Evolutionary conservation across 2,797 vertebrate genomes (phyloP).

Genomic region (Spondyliosoma cantharus): DNA sequence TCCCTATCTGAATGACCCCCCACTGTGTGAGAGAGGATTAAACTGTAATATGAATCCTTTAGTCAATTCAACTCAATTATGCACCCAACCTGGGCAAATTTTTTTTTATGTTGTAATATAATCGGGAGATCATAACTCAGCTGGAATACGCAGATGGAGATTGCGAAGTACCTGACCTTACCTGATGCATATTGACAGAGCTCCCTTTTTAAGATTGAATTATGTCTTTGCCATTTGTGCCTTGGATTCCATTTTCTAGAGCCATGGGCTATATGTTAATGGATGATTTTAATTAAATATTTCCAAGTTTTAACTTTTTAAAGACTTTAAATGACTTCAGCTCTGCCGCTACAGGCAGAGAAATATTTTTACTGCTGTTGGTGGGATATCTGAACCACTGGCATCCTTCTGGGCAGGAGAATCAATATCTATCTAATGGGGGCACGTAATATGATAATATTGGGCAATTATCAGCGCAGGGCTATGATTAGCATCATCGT

Average conservation of each 20-base stretch:
- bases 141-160: slow-evolving; percentile 69
- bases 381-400: slow-evolving; percentile 57
- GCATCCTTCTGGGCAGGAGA: slow-evolving; percentile 54
- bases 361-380: slow-evolving; percentile 51
- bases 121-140: slow-evolving; percentile 76
- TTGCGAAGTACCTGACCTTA: slow-evolving; percentile 75
- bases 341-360: slow-evolving; percentile 47
- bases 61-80: slow-evolving; percentile 70
- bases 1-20: slow-evolving; percentile 57
- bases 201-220: slow-evolving; percentile 74
- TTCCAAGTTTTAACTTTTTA: slow-evolving; percentile 69
- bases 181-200: slow-evolving; percentile 73
- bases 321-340: slow-evolving; percentile 69
- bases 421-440: slow-evolving; percentile 75
- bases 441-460: slow-evolving; percentile 73
- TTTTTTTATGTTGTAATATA: slow-evolving; percentile 72
- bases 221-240: slow-evolving; percentile 80
- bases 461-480: slow-evolving; percentile 69
- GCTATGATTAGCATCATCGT: slow-evolving; percentile 68
- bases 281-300: slow-evolving; percentile 76
- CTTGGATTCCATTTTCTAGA: slow-evolving; percentile 70
- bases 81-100: slow-evolving; percentile 52
- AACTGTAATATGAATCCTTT: slow-evolving; percentile 66
- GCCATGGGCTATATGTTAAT: slow-evolving; percentile 76
- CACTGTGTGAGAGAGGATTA: slow-evolving; percentile 65